Evolutionary conservation across 2,888 invertebrate genomes (phyloP), one percentile per base, ranked within the genome.

Genomic region (Amiota minor): DNA sequence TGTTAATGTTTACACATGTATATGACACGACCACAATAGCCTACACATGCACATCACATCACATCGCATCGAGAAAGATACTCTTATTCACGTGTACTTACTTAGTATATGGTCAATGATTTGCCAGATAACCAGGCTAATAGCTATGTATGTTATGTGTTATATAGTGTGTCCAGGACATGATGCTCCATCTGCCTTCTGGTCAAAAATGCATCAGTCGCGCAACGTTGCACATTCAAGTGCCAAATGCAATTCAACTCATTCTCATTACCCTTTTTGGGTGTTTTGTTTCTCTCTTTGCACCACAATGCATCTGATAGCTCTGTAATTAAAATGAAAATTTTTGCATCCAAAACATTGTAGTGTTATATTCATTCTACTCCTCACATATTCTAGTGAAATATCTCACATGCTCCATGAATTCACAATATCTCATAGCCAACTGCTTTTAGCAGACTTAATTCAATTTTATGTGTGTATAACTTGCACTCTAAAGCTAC

Each of bases 271-370:
- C 50, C 20, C 50, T 50, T 56, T 23, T 18, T n/a, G 14, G 11
- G 12, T 35, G 9, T 23, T 35, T 3, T 62, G 45, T 35, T n/a
- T 23, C 35, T 62, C 8, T 23, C 61, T 62, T 9, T 62, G 10
- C 46, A 20, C 46, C 20, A 62, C 65, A 64, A 55, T 71, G 71
- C 64, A 65, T 55, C 84, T 82, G 86, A 83, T 86, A 84, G 83
- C 85, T 83, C 75, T 77, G 80, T 83, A 86, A 83, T 83, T 83
- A 86, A 83, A 85, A 83, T 86, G 85, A 83, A 84, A 82, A 35
- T 83, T 83, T 83, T 86, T 84, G 81, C 74, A 77, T 77, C 75
- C 78, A 69, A 83, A 86, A 79, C 74, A 77, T 71, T 74, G 65
- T 73, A 62, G 74, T 47, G 35, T 35, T 35, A 35, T 35, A 35